Percentiles rank a stretch among this genome's conserved stretches.
These are phyloP conservation scores for Potamarius usumacintae DNA, from an alignment of 2,113 vertebrate species.

Conservation along the genomic window DNA sequence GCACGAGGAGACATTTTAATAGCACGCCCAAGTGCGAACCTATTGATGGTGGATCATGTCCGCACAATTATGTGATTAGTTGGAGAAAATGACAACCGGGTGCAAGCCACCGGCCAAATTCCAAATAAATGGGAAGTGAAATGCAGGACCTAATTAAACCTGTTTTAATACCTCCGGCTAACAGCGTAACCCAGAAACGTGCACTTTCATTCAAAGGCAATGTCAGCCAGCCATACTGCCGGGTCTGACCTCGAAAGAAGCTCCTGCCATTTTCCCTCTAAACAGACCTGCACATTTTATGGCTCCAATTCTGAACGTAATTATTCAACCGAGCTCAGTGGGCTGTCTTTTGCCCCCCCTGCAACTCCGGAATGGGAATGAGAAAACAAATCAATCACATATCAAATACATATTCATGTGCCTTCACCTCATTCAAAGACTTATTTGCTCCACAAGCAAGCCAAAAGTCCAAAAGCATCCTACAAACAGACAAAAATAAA, in stretches of 20 bases:
- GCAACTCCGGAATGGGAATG: constrained; percentile 1
- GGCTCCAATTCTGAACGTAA: constrained; percentile 42
- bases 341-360: not conserved
- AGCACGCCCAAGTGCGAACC: not conserved
- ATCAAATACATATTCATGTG: constrained; percentile 49
- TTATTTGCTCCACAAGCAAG: constrained; percentile 8
- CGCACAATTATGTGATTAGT: constrained; percentile 1
- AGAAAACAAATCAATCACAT: constrained; percentile 42
- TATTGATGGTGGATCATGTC: not conserved
- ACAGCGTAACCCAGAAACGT: not conserved
- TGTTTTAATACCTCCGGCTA: constrained; percentile 22
- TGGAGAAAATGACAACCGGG: not conserved
- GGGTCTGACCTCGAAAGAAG: constrained; percentile 40
- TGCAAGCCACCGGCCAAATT: not conserved
- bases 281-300: constrained; percentile 35
- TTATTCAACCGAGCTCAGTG: constrained; percentile 34
- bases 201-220: not conserved
- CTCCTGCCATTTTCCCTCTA: constrained; percentile 17
- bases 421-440: constrained; percentile 5
- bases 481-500: not conserved
- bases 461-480: not conserved
- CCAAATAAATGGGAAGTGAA: not conserved
- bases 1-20: not conserved
- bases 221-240: constrained; percentile 11
- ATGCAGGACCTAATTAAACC: constrained; percentile 29